phyloP scores from a whole-genome alignment of 2,888 invertebrate genomes.

The Volucella inflata region DNA sequence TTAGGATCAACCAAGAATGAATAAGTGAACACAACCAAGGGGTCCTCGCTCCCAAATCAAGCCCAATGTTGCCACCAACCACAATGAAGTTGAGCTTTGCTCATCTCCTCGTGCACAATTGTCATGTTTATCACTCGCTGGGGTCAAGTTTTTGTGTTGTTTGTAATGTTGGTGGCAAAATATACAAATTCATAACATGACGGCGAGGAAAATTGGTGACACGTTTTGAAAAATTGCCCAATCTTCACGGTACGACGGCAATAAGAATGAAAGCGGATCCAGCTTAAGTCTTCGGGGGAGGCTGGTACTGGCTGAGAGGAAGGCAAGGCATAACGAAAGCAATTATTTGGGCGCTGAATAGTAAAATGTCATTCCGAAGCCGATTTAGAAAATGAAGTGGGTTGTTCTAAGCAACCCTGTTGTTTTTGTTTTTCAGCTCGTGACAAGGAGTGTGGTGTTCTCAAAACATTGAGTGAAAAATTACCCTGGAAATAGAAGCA shows the following conservation, averaged over 20 bases:
- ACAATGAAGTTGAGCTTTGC: background rate
- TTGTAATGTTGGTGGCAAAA: slow-evolving; percentile 1
- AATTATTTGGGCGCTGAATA: slow-evolving; percentile 31
- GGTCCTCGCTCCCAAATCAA: background rate
- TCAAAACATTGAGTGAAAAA: slow-evolving; percentile 12
- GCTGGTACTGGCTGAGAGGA: background rate
- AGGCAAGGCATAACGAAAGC: background rate
- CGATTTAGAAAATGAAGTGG: slow-evolving; percentile 21
- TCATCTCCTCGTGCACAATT: background rate
- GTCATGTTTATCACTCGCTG: slow-evolving; percentile 24
- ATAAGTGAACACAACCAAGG: slow-evolving; percentile 24
- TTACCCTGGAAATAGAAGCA: slow-evolving; percentile 28
- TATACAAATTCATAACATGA: slow-evolving; percentile 31
- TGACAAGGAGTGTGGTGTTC: background rate
- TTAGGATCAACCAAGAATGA: slow-evolving; percentile 33
- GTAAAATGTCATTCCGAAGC: slow-evolving; percentile 36
- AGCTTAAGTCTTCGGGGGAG: background rate
- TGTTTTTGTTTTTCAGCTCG: background rate
- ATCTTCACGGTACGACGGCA: slow-evolving; percentile 16
- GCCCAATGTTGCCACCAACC: slow-evolving; percentile 3
- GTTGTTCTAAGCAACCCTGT: slow-evolving; percentile 11
- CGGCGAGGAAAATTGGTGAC: slow-evolving; percentile 3
- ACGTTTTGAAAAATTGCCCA: slow-evolving; percentile 21
- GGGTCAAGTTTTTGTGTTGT: slow-evolving; percentile 23
- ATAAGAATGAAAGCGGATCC: background rate